These are phyloP conservation scores for Trachelus troglodyta DNA, from an alignment of 2,888 invertebrate species.

Conservation along the genomic window DNA sequence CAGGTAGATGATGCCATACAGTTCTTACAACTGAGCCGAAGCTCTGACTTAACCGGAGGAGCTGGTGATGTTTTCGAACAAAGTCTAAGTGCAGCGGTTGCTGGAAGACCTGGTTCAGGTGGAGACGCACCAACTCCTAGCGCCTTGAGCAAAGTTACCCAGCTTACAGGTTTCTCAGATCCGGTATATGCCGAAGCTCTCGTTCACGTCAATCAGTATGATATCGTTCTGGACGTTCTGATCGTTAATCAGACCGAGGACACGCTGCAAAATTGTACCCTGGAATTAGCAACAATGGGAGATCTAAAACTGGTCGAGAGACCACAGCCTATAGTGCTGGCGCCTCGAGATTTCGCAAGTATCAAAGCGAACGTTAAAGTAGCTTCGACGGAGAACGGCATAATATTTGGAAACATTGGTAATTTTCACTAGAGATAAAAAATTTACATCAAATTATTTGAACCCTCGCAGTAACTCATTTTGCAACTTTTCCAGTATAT, in stretches of 20 bases:
- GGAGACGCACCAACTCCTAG: conserved; percentile 71
- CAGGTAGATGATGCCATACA: conserved; percentile 88
- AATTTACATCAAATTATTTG: not conserved
- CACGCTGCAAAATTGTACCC: conserved; percentile 96
- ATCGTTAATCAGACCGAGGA: conserved; percentile 99
- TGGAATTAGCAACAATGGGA: conserved; percentile 97
- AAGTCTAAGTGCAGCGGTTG: conserved; percentile 89
- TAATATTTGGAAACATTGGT: conserved; percentile 99
- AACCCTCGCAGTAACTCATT: not conserved
- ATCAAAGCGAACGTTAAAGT: conserved; percentile 99
- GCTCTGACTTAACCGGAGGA: conserved; percentile 72
- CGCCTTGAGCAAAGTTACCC: conserved; percentile 85
- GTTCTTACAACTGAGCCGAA: conserved; percentile 82
- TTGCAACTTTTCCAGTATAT: conserved; percentile 76
- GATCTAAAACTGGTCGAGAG: conserved; percentile 98
- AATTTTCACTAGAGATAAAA: conserved; percentile 36
- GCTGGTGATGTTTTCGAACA: conserved; percentile 92
- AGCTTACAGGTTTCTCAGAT: conserved; percentile 98
- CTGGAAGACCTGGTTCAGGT: conserved; percentile 70
- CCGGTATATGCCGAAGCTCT: conserved; percentile 99
- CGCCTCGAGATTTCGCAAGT: conserved; percentile 96
- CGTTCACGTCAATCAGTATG: conserved; percentile 98
- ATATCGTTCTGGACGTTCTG: conserved; percentile 97
- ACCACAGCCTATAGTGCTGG: conserved; percentile 94
- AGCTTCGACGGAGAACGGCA: conserved; percentile 99